phyloP scores from a whole-genome alignment of 1,140 invertebrate genomes.

The Drosophila santomea region DNA sequence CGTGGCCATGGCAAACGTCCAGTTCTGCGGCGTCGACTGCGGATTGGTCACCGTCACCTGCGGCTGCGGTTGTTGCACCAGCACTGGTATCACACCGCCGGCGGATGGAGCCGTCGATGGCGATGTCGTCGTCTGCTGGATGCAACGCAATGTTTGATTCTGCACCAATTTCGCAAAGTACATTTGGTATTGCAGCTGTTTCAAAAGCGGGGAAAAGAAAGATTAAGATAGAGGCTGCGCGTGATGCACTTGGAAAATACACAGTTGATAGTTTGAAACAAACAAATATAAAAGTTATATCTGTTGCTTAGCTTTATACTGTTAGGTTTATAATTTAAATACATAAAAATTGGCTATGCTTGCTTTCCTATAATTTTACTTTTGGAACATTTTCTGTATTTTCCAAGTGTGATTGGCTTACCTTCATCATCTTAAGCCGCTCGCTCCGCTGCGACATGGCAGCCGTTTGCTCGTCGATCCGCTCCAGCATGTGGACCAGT shows the following conservation, averaged over 20 bases:
- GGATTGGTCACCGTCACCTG: constrained; percentile 33
- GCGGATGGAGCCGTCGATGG: constrained; percentile 14
- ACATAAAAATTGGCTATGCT: too few relatives aligned
- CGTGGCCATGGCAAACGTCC: constrained; percentile 73
- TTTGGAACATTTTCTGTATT: background rate
- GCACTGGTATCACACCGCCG: constrained; percentile 45
- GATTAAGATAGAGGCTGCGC: background rate
- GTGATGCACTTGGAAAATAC: background rate
- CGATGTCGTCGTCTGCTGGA: constrained; percentile 56
- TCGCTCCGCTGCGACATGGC: constrained; percentile 87
- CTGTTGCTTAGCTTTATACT: background rate
- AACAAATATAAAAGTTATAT: background rate
- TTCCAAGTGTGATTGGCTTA: constrained; percentile 39
- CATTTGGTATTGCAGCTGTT: constrained; percentile 80
- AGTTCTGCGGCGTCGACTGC: constrained; percentile 51
- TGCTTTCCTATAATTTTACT: too few relatives aligned
- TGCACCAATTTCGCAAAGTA: constrained; percentile 83
- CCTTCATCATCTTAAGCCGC: constrained; percentile 86
- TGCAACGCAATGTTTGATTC: constrained; percentile 71
- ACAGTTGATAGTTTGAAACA: too few relatives aligned
- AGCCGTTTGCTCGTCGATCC: constrained; percentile 86
- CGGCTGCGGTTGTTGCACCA: constrained; percentile 59
- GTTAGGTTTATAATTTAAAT: too few relatives aligned
- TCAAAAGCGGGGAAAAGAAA: background rate
- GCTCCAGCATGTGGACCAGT: constrained; percentile 86